These are phyloP conservation scores for Ceyx margarethae DNA, from an alignment of 2,113 vertebrate genomes.

Conservation along the genomic window DNA sequence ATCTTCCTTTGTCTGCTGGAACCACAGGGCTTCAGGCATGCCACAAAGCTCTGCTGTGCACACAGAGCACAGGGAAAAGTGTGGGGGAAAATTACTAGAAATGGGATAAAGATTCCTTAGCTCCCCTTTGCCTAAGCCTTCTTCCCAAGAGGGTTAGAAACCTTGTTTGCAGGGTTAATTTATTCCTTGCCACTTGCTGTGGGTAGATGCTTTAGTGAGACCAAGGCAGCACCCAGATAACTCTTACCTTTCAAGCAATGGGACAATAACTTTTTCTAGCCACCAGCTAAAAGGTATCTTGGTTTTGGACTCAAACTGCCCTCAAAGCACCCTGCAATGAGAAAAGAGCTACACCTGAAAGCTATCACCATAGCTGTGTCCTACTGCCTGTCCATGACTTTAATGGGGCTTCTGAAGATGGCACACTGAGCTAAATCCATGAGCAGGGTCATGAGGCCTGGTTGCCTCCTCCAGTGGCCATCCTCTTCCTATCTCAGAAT, in stretches of 20 bases:
- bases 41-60: not conserved
- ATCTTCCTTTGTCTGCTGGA: not conserved
- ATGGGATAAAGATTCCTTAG: not conserved
- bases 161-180: not conserved
- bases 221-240: not conserved
- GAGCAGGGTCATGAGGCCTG: not conserved
- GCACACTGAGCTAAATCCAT: not conserved
- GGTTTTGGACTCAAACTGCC: not conserved
- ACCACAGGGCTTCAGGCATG: not conserved
- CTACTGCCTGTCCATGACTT: not conserved
- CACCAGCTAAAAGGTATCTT: not conserved
- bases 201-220: not conserved
- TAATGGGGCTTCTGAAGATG: not conserved
- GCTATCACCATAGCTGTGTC: not conserved
- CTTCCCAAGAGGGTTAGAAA: not conserved
- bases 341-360: not conserved
- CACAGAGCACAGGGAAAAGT: accelerated
- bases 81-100: not conserved
- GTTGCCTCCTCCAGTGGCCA: not conserved
- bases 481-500: accelerated
- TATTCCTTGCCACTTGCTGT: not conserved
- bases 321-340: not conserved
- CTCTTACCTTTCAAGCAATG: not conserved
- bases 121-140: not conserved
- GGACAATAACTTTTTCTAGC: not conserved